Evolutionary conservation across 2,113 vertebrate genomes (phyloP), one percentile per base, ranked within the genome.

Genomic region (Craseonycteris thonglongyai): DNA sequence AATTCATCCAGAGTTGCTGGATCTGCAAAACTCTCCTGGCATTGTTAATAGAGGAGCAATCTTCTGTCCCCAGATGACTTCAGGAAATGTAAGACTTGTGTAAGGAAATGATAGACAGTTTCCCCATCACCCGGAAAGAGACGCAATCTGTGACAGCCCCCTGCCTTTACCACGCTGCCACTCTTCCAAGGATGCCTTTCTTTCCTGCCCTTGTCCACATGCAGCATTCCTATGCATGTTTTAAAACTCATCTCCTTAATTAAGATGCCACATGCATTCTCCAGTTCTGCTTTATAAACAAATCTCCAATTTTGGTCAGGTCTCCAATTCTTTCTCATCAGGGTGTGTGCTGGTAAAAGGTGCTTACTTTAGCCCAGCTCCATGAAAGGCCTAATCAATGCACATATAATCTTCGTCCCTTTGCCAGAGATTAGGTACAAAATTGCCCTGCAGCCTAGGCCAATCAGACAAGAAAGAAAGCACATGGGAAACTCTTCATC

Each of bases 51-150:
- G 63, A 85, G 79, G 45, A 95, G 47, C 69, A 88, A 16, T 95
- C 47, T 81, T 89, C 68, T 96, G 87, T 94, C 95, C 95, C 83
- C 84, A 94, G 49, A 93, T 96, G 95, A 96, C 91, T 88, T 83
- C 7, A 65, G 13, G 65, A 95, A 74, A 91, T 68, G 51, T 12
- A 56, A 35, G 18, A 26, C 61, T 66, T 92, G 21, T 81, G 33
- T 71, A 49, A 66, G 30, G 40, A 61, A 40, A 90, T 61, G 45
- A 76, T 85, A 58, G 28, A 42, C n/a, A 63, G 8, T 78, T 78
- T 95, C 65, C 18, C 19, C 28, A n/a, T 38, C 26, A 1, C 74
- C n/a, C n/a, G 45, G 78, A 90, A 61, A 71, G 24, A 95, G 69
- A 42, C 22, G 49, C 47, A 58, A 11, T 45, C 56, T 71, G 26